Evolutionary conservation across 2,888 invertebrate species (phyloP), one percentile per base, ranked within the genome.

Genomic region (Silvanus unidentatus): DNA sequence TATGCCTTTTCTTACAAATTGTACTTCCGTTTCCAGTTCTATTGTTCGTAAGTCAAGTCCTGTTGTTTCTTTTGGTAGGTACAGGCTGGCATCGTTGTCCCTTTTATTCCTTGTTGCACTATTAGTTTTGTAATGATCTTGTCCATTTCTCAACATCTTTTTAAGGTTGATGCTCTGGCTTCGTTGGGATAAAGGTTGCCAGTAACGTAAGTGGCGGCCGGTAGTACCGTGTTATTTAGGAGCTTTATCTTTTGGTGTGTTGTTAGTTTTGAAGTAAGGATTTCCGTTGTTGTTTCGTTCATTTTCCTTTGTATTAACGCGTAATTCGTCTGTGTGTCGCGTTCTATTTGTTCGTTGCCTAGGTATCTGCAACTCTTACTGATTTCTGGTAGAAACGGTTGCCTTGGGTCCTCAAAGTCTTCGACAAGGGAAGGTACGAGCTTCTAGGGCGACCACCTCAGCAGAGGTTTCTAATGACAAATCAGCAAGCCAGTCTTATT

Each of bases 331-430:
- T 9, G 9, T 2, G 41, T 40, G 30, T 47, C 47, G 11, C 47
- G 37, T 16, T 44, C 47, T 8, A 47, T 35, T 13, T 47, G 48
- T 1, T 44, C 13, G 9, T 45, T 9, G 5, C 48, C 48, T 28
- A 48, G 29, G 22, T 48, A 48, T 41, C 41, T 45, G 11, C 45
- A 48, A 2, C 48, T 44, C 10, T 45, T 36, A 8, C 48, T 12
- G 3, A 48, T 13, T 27, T 41, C 34, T 2, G 44, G 44, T 12
- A 48, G 22, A 37, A 48, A 48, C 11, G 42, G 42, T n/a, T n/a
- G n/a, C n/a, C n/a, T n/a, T n/a, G n/a, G n/a, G n/a, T n/a, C n/a
- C n/a, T n/a, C n/a, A n/a, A n/a, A n/a, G n/a, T n/a, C n/a, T n/a
- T n/a, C n/a, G n/a, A n/a, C n/a, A n/a, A n/a, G n/a, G n/a, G n/a